Base-by-base conservation (phyloP, 2,797 vertebrate genomes). In the Mus caroli region DNA sequence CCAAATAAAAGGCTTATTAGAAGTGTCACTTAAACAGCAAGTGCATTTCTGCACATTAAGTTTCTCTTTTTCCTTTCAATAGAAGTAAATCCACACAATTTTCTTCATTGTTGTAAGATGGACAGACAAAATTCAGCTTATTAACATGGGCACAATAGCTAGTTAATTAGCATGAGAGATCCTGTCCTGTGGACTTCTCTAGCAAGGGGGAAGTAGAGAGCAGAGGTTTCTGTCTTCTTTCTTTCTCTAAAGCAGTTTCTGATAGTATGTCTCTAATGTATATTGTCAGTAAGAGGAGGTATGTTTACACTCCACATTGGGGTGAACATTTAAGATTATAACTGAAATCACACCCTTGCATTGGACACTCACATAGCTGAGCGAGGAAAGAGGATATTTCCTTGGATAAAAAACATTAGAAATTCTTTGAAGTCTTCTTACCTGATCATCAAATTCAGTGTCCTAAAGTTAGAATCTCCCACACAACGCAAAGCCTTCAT, bases 91-190 rank as follows among this genome's bases (percentile, higher is more conserved):
- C 34, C 93, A 31, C 78, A 89, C 26, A 78, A n/a, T 95, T 82
- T 86, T 75, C 85, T 95, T 78, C 52, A 92, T 82, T 92, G 67
- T 91, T 82, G 86, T 91, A 85, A 91, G 62, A 62, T 88, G 90
- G 54, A 85, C 90, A 73, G 9, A 80, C 80, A 85, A n/a, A 92
- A 88, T 93, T 34, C 1, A 0, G 40, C 88, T 80, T 93, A 28
- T 93, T 93, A 94, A 40, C 40, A 54, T 9, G 80, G 11, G 15
- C 56, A 92, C 14, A 56, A 69, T 85, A 76, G 54, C 62, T 50
- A 95, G 24, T 46, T 94, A 92, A 50, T 96, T 93, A 97, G n/a
- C 77, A 64, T 62, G 31, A 94, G 62, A 92, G 88, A 95, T 87
- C 8, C 20, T 22, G 15, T 75, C 60, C 84, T 37, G 1, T 64